Evolutionary conservation across 2,797 vertebrate species (phyloP).

Genomic region (Sciurus vulgaris): DNA sequence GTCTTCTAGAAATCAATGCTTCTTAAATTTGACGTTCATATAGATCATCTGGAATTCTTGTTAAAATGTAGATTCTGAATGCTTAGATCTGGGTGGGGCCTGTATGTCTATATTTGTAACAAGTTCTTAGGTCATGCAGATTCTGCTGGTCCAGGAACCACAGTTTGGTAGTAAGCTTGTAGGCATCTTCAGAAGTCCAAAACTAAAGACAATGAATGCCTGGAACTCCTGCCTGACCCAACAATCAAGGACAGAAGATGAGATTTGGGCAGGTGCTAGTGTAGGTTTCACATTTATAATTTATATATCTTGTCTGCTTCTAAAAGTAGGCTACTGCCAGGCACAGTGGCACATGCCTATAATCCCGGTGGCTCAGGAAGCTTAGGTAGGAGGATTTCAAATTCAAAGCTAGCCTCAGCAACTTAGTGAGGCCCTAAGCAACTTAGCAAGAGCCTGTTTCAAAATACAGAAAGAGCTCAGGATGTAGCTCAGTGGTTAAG

Average conservation of each 20-base stretch:
- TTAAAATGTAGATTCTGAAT: not conserved
- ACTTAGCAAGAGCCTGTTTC: too few species aligned
- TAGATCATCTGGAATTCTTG: not conserved
- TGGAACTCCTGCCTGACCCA: not conserved
- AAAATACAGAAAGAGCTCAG: too few species aligned
- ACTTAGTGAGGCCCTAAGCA: too few species aligned
- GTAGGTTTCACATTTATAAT: not conserved
- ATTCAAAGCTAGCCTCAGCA: too few species aligned
- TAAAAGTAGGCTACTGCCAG: not conserved
- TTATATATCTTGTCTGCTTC: not conserved
- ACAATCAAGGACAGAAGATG: not conserved
- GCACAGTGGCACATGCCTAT: too few species aligned
- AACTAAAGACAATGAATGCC: not conserved
- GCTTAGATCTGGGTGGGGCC: not conserved
- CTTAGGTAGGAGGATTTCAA: too few species aligned
- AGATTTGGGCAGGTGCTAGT: not conserved
- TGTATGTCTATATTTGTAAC: not conserved
- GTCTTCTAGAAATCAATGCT: not conserved
- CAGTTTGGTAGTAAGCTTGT: not conserved
- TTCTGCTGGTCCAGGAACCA: not conserved
- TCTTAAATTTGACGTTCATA: not conserved
- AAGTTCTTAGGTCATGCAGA: not conserved
- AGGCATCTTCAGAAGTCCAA: not conserved
- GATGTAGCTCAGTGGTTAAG: too few species aligned
- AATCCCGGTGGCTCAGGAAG: too few species aligned